Conservation (phyloP, 2,888 invertebrate species). For the Drosophila meridiana region DNA sequence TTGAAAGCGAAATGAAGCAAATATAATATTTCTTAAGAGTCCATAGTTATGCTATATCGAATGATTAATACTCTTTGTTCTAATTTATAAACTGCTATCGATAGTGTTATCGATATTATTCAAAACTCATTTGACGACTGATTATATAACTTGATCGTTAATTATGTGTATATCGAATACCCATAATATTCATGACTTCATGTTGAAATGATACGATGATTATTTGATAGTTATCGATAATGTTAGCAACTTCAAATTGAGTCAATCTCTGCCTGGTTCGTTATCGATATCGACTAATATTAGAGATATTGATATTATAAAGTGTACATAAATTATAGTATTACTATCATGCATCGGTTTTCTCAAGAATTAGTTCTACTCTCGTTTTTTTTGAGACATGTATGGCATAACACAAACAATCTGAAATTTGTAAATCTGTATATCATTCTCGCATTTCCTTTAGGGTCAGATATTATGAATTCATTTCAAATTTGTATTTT, state of each 20-base stretch:
- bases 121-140: not conserved
- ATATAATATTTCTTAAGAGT: slow-evolving; percentile 5
- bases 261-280: too few species aligned
- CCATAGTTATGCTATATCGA: not conserved
- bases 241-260: not conserved
- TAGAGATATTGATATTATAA: too few species aligned
- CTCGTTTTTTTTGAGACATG: too few species aligned
- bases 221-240: not conserved
- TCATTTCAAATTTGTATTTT: slow-evolving; percentile 41
- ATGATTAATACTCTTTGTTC: slow-evolving; percentile 13
- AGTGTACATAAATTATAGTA: too few species aligned
- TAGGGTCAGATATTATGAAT: slow-evolving; percentile 16
- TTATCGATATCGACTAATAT: too few species aligned
- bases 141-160: too few species aligned
- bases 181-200: too few species aligned
- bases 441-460: slow-evolving; percentile 24
- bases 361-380: too few species aligned
- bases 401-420: too few species aligned
- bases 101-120: not conserved
- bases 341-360: too few species aligned
- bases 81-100: not conserved
- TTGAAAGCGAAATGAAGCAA: slow-evolving; percentile 57
- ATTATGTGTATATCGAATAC: too few species aligned
- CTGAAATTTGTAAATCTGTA: not conserved
- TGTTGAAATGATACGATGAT: too few species aligned